Base-by-base conservation (phyloP, 2,797 vertebrate species). In the Oreochromis mossambicus region DNA sequence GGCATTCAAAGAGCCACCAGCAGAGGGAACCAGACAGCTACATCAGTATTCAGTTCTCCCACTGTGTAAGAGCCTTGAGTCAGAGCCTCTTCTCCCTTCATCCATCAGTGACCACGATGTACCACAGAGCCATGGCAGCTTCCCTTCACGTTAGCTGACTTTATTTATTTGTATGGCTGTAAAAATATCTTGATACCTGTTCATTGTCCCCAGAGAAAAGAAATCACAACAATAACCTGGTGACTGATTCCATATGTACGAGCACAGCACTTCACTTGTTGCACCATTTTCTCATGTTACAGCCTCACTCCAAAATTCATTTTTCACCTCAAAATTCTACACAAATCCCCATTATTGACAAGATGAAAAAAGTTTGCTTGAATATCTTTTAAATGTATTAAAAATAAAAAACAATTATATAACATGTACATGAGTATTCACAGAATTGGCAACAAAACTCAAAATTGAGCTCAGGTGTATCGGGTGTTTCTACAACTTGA, bases 21-120 rank as follows among this genome's bases (percentile, higher is more conserved):
- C 87, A 94, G 95, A 86, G 91, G 92, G 94, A 77, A 32, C 2
- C 90, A 93, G 90, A 89, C 90, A 80, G 87, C 79, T 75, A 55
- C 55, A 6, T 7, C 17, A 19, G n/a, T 1, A 15, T 24, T 24
- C 17, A 48, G 68, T 29, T 73, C 41, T 13, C 51, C 66, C n/a
- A 38, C 32, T 56, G 43, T 2, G 14, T 55, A 19, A 8, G n/a
- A 48, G 55, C 6, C 50, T 77, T 56, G 26, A 55, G 36, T 54
- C 50, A 38, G 29, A 61, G 21, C 26, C 36, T 46, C n/a, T 6
- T 9, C 51, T 54, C 11, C 48, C 55, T 68, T 52, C 77, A 78
- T 81, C 41, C 50, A 29, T 61, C 75, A 80, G 17, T n/a, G 78
- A 81, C 5, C 46, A 78, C 3, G 63, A 13, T 63, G 26, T 5